These are phyloP conservation scores for Eupeodes luniger DNA, from an alignment of 2,888 invertebrate species.

Conservation along the genomic window DNA sequence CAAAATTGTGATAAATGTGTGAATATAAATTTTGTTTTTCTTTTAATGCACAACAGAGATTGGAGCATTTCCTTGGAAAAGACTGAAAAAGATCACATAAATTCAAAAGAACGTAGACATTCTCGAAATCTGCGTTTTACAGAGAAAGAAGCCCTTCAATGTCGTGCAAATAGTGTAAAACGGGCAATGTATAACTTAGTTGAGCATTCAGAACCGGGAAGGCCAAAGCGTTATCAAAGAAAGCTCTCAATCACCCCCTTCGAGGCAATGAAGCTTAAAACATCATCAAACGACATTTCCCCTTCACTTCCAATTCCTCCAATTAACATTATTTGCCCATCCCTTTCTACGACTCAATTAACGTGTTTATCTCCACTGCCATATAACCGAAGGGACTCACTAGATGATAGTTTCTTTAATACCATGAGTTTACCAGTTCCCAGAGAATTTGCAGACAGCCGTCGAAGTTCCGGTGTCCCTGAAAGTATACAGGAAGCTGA, in stretches of 20 bases:
- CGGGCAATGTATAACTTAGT: slow-evolving; percentile 92
- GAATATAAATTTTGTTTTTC: too few relatives aligned
- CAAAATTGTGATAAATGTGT: too few relatives aligned
- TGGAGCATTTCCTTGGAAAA: slow-evolving; percentile 85
- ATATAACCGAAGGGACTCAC: slow-evolving; percentile 86
- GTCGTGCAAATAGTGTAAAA: slow-evolving; percentile 92
- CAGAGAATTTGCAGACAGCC: slow-evolving; percentile 92
- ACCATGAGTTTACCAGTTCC: slow-evolving; percentile 88
- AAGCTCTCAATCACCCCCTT: slow-evolving; percentile 83
- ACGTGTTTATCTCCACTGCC: slow-evolving; percentile 89
- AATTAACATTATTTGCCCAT: slow-evolving; percentile 83
- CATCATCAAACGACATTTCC: slow-evolving; percentile 81
- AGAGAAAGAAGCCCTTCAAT: slow-evolving; percentile 86
- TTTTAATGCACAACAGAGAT: slow-evolving; percentile 77
- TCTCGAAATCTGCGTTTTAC: slow-evolving; percentile 84
- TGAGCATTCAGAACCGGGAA: slow-evolving; percentile 89
- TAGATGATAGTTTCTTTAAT: slow-evolving; percentile 85
- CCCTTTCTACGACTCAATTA: slow-evolving; percentile 84
- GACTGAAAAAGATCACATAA: slow-evolving; percentile 85
- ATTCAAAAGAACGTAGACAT: slow-evolving; percentile 83
- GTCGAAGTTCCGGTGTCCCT: slow-evolving; percentile 87
- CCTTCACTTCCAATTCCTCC: slow-evolving; percentile 82
- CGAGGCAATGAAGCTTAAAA: slow-evolving; percentile 82
- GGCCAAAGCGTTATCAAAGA: slow-evolving; percentile 85
- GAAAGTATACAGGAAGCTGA: slow-evolving; percentile 82